Evolutionary conservation across 1,140 invertebrate species (phyloP).

Genomic region (Papilio xuthus): DNA sequence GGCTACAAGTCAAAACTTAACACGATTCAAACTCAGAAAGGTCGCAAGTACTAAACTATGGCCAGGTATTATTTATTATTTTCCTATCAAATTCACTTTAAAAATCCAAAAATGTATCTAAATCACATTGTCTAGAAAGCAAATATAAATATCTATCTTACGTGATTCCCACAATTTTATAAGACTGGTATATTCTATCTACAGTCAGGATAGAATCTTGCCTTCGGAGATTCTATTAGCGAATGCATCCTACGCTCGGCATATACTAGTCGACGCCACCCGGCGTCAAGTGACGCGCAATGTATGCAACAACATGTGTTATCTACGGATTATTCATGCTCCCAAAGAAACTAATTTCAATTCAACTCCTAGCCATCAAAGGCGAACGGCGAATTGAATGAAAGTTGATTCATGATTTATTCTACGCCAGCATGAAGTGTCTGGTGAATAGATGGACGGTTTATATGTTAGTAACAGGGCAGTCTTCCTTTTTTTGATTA

Average conservation of each 20-base stretch:
- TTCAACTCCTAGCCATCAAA: not conserved
- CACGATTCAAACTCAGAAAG: too few relatives aligned
- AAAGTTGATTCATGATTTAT: not conserved
- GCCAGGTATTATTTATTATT: too few relatives aligned
- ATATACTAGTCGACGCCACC: not conserved
- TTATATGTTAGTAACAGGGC: not conserved
- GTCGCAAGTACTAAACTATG: too few relatives aligned
- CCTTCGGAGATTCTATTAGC: not conserved
- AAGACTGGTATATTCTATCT: not conserved
- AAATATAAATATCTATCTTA: too few relatives aligned
- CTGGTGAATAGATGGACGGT: not conserved
- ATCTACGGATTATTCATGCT: not conserved
- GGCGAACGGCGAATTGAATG: not conserved
- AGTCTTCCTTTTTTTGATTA: not conserved
- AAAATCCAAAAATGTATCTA: too few relatives aligned
- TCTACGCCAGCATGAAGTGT: not conserved
- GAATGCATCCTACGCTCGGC: conserved; percentile 7
- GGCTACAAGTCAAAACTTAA: not conserved
- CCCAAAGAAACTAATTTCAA: conserved; percentile 16
- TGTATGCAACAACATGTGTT: not conserved
- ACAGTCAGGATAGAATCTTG: not conserved
- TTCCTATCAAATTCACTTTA: too few relatives aligned
- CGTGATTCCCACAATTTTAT: too few relatives aligned
- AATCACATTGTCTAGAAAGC: not conserved
- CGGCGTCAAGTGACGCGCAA: conserved; percentile 18